Base-by-base conservation (phyloP, 2,888 invertebrate species). In the Coronaproctus castanopsis region DNA sequence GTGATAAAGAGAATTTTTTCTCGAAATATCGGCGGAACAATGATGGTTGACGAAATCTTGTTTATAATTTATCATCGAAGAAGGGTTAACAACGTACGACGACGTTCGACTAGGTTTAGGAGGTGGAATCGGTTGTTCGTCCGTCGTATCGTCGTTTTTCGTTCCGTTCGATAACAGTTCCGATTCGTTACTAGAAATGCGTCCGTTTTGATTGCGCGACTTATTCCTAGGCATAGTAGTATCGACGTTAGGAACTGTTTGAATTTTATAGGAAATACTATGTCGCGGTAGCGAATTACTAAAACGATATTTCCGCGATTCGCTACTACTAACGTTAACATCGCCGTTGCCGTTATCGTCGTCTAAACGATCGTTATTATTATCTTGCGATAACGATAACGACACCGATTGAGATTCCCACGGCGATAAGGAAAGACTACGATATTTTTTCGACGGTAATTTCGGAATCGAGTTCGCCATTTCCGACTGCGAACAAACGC, bases 341-440 rank as follows among this genome's bases (percentile, higher is more conserved):
- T 23, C n/a, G 5, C 21, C 8, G 19, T 48, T 21, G 20, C 14
- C 22, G 50, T 21, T 8, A 8, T n/a, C 50, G 56, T 3, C 49
- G 49, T 10, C n/a, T 36, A 2, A 2, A 36, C 10, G 14, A 10
- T 21, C 21, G 21, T 36, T 19, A 49, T 55, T 57, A 56, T 52
- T 61, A 55, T 78, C 78, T 55, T 78, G 76, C 22, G 75, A 72
- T 65, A 0, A 77, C 75, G 1, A 77, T 76, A 57, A 79, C 78
- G 58, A 52, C 5, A 10, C n/a, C 14, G 50, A 21, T 23, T 19
- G n/a, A 36, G 22, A n/a, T 36, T 54, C 54, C 3, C 5, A 23
- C 8, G 57, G 50, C 22, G 50, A 21, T 24, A 49, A 24, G 14
- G 58, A 58, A 14, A 54, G 53, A 48, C 58, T 54, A 3, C 58